A percentile compares a stretch with the other conserved stretches of the same genome.
Conservation (phyloP, 2,888 invertebrate genomes). For the Himalopsyche kuldschensis region DNA sequence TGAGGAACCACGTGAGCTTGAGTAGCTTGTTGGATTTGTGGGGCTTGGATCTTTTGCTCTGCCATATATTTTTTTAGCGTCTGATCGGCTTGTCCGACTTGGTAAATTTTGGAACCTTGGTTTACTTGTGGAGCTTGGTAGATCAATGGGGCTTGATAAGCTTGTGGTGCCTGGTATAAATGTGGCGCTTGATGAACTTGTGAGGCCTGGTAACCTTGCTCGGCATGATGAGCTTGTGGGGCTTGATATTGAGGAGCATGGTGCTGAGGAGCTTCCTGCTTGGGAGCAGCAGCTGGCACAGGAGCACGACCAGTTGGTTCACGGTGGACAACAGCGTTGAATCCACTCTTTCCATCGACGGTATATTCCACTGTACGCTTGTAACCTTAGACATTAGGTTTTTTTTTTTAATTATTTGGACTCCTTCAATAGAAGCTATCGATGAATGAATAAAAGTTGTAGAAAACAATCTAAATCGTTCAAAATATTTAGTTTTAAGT, state of each 20-base stretch:
- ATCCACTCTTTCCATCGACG: conserved; percentile 55
- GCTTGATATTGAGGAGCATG: background rate
- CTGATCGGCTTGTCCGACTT: no score
- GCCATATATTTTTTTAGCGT: no score
- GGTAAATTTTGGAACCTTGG: no score
- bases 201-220: background rate
- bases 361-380: conserved; percentile 60
- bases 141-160: background rate
- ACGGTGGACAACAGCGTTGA: conserved; percentile 55
- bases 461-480: no score
- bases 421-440: no score
- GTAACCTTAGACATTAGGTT: no score
- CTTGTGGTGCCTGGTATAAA: background rate
- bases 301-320: conserved; percentile 40
- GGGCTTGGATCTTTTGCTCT: background rate
- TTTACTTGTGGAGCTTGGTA: no score
- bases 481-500: no score
- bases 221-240: no score
- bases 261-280: conserved; percentile 23
- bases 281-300: conserved; percentile 40
- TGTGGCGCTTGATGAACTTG: background rate
- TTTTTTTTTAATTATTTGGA: no score
- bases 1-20: no score
- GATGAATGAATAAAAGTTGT: no score
- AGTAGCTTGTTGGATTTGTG: background rate